Base-by-base conservation (phyloP, 2,888 invertebrate genomes). In the Colletes collaris region DNA sequence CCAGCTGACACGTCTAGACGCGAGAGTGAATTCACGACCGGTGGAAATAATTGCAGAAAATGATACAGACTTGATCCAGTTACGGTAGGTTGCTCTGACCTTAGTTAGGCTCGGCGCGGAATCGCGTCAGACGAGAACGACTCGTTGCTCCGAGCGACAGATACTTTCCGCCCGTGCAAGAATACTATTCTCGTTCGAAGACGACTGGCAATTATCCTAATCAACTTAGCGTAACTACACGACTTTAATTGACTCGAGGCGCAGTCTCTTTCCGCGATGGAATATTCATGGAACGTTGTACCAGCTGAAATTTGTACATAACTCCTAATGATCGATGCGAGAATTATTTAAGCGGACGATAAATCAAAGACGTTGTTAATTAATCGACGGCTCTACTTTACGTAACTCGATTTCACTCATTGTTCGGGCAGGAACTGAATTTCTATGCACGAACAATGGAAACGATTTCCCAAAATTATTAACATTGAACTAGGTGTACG, bases 1-100 rank as follows among this genome's bases (percentile, higher is more conserved):
- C n/a, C 40, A 49, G 27, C 13, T 19, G 27, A 35, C n/a, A 7
- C 40, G 52, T 27, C 52, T 27, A 44, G 44, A 60, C 65, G 65
- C 49, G 70, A 76, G 71, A 81, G 65, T 76, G 50, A 62, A 64
- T 71, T 52, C 56, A 46, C 56, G 46, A 71, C 35, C 55, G 65
- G 40, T 68, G 67, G n/a, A 40, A 64, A 68, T 81, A 81, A 81
- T 81, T 76, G 53, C 44, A 71, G 49, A 56, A 81, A 81, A 64
- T 35, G 55, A 52, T 49, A 70, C 44, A 11, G 75, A 63, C 58
- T 63, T 60, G 76, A 70, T 76, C 76, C 64, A 60, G 71, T 69
- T 76, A 76, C 59, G 76, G 76, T 59, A 76, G 64, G 59, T 76
- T 76, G 76, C 55, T 70, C 13, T 35, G 76, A 70, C 76, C 70